A percentile compares a stretch with the other conserved stretches of the same genome.
phyloP scores from a whole-genome alignment of 2,113 vertebrate species.

The Chrysochloris asiatica region DNA sequence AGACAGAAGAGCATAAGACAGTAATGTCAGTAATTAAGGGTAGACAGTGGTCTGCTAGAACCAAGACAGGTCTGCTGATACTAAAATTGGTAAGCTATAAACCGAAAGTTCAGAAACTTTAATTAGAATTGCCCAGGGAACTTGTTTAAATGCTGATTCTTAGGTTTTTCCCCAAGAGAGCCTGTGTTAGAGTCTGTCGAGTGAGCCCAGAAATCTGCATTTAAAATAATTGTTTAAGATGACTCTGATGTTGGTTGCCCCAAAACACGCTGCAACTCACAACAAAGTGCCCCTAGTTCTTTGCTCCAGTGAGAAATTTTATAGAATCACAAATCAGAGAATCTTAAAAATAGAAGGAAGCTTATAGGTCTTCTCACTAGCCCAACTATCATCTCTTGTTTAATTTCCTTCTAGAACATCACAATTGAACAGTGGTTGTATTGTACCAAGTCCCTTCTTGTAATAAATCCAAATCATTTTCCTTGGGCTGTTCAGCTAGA shows the following conservation, averaged over 20 bases:
- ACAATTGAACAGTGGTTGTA: not conserved
- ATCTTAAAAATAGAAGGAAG: not conserved
- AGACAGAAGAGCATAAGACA: not conserved
- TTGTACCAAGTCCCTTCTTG: not conserved
- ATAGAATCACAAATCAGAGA: not conserved
- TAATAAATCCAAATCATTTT: not conserved
- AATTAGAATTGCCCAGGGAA: not conserved
- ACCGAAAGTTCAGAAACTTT: slow-evolving; percentile 17
- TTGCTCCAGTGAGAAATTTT: not conserved
- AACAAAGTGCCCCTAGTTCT: not conserved
- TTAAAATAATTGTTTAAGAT: not conserved
- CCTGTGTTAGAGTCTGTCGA: not conserved
- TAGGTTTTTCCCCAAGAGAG: not conserved
- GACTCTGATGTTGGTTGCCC: not conserved
- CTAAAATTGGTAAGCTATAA: slow-evolving; percentile 2
- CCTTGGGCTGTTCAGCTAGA: not conserved
- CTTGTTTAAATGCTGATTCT: not conserved
- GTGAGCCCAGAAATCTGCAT: not conserved
- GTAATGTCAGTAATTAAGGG: not conserved
- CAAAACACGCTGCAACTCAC: no score
- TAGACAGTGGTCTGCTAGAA: not conserved
- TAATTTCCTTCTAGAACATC: not conserved
- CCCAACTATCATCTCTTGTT: not conserved
- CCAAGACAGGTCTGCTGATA: not conserved
- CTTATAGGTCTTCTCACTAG: not conserved